phyloP scores from a whole-genome alignment of 2,888 invertebrate genomes.

The Sympetrum striolatum region DNA sequence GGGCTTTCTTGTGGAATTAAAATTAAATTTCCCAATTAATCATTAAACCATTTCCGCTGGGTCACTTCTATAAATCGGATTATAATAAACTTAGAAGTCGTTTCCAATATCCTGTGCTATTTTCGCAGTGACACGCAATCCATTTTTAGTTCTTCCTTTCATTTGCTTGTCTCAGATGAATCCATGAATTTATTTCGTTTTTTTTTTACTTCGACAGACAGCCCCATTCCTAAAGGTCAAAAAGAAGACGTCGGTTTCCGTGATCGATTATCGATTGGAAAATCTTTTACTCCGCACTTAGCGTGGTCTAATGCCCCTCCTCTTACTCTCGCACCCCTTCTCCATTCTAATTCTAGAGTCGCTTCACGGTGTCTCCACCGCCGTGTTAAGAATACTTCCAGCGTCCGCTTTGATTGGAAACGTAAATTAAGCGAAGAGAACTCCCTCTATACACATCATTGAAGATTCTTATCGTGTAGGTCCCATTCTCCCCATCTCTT shows the following conservation, averaged over 20 bases:
- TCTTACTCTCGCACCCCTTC: not conserved
- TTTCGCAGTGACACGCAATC: not conserved
- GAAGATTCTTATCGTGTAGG: slow-evolving; percentile 8
- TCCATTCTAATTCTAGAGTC: slow-evolving; percentile 13
- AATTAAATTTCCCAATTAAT: too few relatives aligned
- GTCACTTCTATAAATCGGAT: not conserved
- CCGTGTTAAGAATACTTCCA: slow-evolving; percentile 5
- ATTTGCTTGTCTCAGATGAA: not conserved
- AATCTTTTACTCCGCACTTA: not conserved
- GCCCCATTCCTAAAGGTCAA: not conserved
- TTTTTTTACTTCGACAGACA: not conserved
- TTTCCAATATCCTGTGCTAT: not conserved
- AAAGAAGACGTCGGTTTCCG: not conserved
- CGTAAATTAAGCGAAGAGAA: slow-evolving; percentile 20
- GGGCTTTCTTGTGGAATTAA: too few relatives aligned
- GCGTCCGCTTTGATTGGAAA: slow-evolving; percentile 29
- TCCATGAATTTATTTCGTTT: not conserved
- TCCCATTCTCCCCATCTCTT: not conserved
- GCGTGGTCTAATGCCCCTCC: not conserved
- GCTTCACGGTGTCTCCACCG: not conserved
- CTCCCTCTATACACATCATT: slow-evolving; percentile 11
- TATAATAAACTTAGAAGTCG: not conserved
- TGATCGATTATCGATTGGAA: slow-evolving; percentile 13
- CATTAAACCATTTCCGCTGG: too few relatives aligned
- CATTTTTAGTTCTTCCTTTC: not conserved